A percentile compares a stretch with the other conserved stretches of the same genome.
These are phyloP conservation scores for Helicoverpa armigera DNA, from an alignment of 1,140 invertebrate genomes.

Conservation along the genomic window DNA sequence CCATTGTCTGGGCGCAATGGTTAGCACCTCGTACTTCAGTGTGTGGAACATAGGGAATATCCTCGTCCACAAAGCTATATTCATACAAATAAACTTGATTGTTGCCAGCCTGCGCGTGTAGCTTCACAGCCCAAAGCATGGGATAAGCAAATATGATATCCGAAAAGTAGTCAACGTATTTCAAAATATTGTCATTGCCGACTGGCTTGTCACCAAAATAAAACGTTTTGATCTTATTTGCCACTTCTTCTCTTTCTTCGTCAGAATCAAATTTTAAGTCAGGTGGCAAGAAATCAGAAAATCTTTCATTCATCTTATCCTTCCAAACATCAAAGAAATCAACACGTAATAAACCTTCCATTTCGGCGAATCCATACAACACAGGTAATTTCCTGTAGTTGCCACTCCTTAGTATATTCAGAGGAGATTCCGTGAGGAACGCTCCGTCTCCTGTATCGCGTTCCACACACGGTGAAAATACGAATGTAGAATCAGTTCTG, in stretches of 20 bases:
- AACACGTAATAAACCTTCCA: too few relatives aligned
- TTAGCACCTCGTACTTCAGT: conserved; percentile 60
- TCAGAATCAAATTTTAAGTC: conserved; percentile 69
- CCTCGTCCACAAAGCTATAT: conserved; percentile 62
- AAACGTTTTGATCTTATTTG: conserved; percentile 63
- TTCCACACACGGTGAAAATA: conserved; percentile 31
- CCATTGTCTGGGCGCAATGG: conserved; percentile 63
- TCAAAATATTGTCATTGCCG: conserved; percentile 56
- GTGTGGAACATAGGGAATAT: conserved; percentile 48
- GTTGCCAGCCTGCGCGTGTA: conserved; percentile 65
- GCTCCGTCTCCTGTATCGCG: too few relatives aligned
- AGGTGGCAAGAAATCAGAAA: conserved; percentile 52
- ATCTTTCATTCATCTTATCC: too few relatives aligned
- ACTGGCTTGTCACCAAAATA: conserved; percentile 67
- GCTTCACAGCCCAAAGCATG: conserved; percentile 59
- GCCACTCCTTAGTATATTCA: too few relatives aligned
- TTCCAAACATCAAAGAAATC: too few relatives aligned
- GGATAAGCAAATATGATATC: conserved; percentile 68
- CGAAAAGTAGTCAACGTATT: conserved; percentile 66
- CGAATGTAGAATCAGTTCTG: conserved; percentile 51
- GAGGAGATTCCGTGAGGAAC: too few relatives aligned
- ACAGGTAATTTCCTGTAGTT: too few relatives aligned
- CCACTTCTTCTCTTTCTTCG: conserved; percentile 58
- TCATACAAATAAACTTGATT: conserved; percentile 70
- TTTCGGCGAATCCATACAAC: too few relatives aligned